phyloP scores from a whole-genome alignment of 2,113 vertebrate species.

The Pelodiscus sinensis region DNA sequence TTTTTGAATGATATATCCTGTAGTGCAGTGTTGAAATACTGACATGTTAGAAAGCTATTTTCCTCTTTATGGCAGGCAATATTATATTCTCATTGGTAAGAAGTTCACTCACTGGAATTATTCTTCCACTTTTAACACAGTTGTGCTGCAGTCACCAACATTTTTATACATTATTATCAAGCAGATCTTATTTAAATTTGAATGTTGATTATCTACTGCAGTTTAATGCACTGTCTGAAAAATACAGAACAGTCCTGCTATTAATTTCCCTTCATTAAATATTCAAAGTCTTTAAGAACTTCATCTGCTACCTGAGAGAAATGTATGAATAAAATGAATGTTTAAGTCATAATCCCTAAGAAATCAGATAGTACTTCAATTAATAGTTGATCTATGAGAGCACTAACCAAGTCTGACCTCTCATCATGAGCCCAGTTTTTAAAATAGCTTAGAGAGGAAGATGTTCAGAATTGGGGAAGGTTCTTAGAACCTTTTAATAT shows the following conservation, averaged over 20 bases:
- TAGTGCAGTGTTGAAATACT: slow-evolving; percentile 23
- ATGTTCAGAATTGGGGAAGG: neutral
- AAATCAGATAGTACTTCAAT: slow-evolving; percentile 68
- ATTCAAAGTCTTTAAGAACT: slow-evolving; percentile 67
- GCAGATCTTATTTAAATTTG: slow-evolving; percentile 48
- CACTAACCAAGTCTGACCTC: slow-evolving; percentile 60
- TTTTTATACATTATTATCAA: slow-evolving; percentile 49
- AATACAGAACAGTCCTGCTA: slow-evolving; percentile 41
- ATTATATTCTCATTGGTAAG: slow-evolving; percentile 28
- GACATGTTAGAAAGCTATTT: slow-evolving; percentile 17
- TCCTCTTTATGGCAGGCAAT: slow-evolving; percentile 32
- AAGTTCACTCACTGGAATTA: slow-evolving; percentile 1
- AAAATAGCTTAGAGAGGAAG: slow-evolving; percentile 42
- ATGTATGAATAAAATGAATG: slow-evolving; percentile 75
- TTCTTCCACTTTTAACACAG: slow-evolving; percentile 29
- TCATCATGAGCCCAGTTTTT: slow-evolving; percentile 52
- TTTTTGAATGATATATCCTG: slow-evolving; percentile 35
- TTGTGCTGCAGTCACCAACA: slow-evolving; percentile 33
- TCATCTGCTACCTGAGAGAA: slow-evolving; percentile 69
- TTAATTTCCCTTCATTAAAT: slow-evolving; percentile 78
- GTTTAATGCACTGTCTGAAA: slow-evolving; percentile 43
- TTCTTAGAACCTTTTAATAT: neutral
- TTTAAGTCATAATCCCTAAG: slow-evolving; percentile 67
- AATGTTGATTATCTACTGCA: slow-evolving; percentile 64
- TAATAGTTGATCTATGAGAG: slow-evolving; percentile 68